Evolutionary conservation across 2,888 invertebrate species (phyloP).

Genomic region (Ochropleura leucogaster): DNA sequence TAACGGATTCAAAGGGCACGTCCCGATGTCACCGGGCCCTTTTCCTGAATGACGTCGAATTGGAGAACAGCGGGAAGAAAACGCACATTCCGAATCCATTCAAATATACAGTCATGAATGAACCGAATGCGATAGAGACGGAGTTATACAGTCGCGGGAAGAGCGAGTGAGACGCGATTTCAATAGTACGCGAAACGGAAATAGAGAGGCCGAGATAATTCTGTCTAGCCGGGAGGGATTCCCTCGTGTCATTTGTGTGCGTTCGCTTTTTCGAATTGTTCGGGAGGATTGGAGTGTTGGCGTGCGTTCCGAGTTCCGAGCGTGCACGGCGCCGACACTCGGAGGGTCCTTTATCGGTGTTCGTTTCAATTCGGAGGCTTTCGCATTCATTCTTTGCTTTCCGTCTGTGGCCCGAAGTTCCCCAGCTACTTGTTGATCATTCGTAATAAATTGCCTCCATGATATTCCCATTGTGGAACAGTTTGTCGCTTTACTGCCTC

Average conservation of each 20-base stretch:
- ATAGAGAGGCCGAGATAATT: slow-evolving; percentile 90
- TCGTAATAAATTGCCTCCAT: slow-evolving; percentile 90
- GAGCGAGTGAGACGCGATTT: slow-evolving; percentile 85
- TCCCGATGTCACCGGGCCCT: slow-evolving; percentile 73
- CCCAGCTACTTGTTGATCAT: slow-evolving; percentile 90
- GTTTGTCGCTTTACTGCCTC: slow-evolving; percentile 89
- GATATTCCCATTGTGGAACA: slow-evolving; percentile 89
- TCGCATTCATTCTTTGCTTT: slow-evolving; percentile 84
- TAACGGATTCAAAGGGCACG: slow-evolving; percentile 66
- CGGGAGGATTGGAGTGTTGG: slow-evolving; percentile 85
- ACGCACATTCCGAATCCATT: slow-evolving; percentile 85
- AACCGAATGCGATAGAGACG: slow-evolving; percentile 88
- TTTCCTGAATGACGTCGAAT: slow-evolving; percentile 78
- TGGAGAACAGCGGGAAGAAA: slow-evolving; percentile 76
- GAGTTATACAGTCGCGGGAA: slow-evolving; percentile 58
- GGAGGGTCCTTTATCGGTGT: slow-evolving; percentile 81
- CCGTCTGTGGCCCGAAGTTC: slow-evolving; percentile 79
- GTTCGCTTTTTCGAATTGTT: slow-evolving; percentile 87
- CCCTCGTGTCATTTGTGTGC: slow-evolving; percentile 90
- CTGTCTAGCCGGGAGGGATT: slow-evolving; percentile 90
- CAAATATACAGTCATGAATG: slow-evolving; percentile 89
- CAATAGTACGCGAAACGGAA: slow-evolving; percentile 90
- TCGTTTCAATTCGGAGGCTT: slow-evolving; percentile 75
- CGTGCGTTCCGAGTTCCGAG: slow-evolving; percentile 80
- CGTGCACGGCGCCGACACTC: slow-evolving; percentile 73